phyloP scores from a whole-genome alignment of 2,113 vertebrate species.

The Myrmecobius fasciatus region DNA sequence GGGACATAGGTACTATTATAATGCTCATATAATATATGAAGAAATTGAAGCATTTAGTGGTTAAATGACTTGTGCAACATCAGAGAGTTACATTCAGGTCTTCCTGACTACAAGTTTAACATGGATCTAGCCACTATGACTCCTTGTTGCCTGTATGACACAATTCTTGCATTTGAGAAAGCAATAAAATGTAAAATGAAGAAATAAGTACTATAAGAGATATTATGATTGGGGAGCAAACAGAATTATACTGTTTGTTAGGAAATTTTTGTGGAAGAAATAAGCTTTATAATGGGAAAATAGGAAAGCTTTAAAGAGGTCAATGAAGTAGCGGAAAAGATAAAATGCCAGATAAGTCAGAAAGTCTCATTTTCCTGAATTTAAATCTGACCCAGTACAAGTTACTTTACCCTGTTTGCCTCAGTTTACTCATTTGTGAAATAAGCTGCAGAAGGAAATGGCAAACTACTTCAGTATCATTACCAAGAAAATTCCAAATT shows the following conservation, averaged over 20 bases:
- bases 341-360: neutral
- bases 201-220: neutral
- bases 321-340: neutral
- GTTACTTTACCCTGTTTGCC: no score
- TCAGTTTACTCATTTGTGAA: no score
- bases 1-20: neutral
- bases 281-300: neutral
- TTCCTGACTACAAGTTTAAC: neutral
- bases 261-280: neutral
- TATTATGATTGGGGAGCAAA: neutral
- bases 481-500: no score
- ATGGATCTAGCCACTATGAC: neutral
- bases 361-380: neutral
- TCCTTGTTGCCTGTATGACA: neutral
- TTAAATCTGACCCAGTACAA: neutral
- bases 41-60: neutral
- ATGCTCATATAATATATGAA: neutral
- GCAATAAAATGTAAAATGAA: neutral
- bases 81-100: neutral
- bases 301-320: neutral
- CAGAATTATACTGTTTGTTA: neutral
- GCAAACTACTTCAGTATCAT: no score
- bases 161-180: neutral
- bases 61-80: neutral
- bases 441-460: no score